Evolutionary conservation across 2,888 invertebrate genomes (phyloP).

Genomic region (Drosophila rellima): DNA sequence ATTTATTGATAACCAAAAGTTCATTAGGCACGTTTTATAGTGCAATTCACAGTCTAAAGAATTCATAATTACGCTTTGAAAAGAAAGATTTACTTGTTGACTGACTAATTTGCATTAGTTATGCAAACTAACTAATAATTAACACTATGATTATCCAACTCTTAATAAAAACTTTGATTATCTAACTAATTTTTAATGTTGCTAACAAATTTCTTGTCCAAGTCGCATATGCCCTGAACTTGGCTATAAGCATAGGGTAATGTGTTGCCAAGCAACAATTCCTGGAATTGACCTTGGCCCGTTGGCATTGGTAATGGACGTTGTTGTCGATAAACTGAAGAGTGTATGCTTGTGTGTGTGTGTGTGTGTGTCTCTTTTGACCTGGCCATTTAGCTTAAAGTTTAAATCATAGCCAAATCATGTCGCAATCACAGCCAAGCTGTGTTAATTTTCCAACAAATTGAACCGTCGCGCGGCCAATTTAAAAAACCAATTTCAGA

Average conservation of each 20-base stretch:
- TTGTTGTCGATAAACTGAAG: constrained; percentile 12
- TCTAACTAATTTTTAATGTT: not conserved
- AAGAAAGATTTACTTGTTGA: not conserved
- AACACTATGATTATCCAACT: not conserved
- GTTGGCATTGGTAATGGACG: constrained; percentile 50
- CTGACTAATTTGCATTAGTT: not conserved
- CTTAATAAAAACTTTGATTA: too few species aligned
- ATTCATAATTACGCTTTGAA: not conserved
- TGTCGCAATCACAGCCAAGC: constrained; percentile 43
- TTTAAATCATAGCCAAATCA: constrained; percentile 44
- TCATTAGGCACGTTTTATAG: not conserved
- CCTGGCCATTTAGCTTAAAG: constrained; percentile 21
- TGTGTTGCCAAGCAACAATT: constrained; percentile 37
- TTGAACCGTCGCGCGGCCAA: constrained; percentile 43
- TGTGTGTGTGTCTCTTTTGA: constrained; percentile 20
- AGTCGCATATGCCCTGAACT: constrained; percentile 16
- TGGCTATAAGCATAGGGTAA: constrained; percentile 1
- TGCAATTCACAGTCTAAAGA: not conserved
- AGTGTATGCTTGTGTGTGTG: constrained; percentile 9
- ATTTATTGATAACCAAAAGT: constrained; percentile 7
- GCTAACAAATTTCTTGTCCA: not conserved
- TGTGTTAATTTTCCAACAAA: constrained; percentile 51
- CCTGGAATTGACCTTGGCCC: constrained; percentile 59
- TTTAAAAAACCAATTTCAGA: constrained; percentile 63
- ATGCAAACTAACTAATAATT: constrained; percentile 5